A percentile compares a stretch with the other conserved stretches of the same genome.
Evolutionary conservation across 2,888 invertebrate genomes (phyloP).

Genomic region (Biston betularia): DNA sequence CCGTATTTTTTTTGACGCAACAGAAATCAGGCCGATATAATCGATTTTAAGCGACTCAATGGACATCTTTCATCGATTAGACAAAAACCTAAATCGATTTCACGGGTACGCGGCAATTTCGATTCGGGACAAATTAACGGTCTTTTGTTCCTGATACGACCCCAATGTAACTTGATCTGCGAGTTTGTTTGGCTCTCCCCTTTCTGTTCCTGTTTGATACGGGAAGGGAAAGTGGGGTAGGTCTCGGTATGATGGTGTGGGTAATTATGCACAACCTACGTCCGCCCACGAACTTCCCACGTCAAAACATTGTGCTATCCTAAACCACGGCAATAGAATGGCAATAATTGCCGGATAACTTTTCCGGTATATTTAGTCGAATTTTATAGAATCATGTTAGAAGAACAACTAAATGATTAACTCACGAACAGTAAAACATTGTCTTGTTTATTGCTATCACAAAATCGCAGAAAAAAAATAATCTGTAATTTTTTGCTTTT

Average conservation of each 20-base stretch:
- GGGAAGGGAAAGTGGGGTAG: conserved; percentile 39
- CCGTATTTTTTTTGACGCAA: conserved; percentile 35
- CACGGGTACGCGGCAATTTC: conserved; percentile 56
- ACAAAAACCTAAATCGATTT: conserved; percentile 59
- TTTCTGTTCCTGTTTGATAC: conserved; percentile 12
- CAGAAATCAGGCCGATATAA: conserved; percentile 31
- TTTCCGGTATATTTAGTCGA: conserved; percentile 14
- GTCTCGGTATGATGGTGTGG: conserved; percentile 51
- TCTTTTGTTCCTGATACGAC: conserved; percentile 54
- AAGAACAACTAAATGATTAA: not conserved
- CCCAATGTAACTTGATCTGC: conserved; percentile 49
- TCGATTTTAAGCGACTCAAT: conserved; percentile 37
- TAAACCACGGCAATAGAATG: conserved; percentile 38
- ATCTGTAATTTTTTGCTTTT: too few species aligned
- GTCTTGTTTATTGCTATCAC: too few species aligned
- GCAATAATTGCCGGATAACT: conserved; percentile 38
- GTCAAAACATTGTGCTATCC: conserved; percentile 38
- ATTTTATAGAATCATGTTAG: not conserved
- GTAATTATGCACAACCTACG: conserved; percentile 70
- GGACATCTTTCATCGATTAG: conserved; percentile 38
- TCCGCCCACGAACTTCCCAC: conserved; percentile 71
- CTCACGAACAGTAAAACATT: too few species aligned
- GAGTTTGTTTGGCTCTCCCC: conserved; percentile 9
- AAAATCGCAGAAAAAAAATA: too few species aligned
- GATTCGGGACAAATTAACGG: conserved; percentile 61